These are phyloP conservation scores for Thomomys bottae DNA, from an alignment of 2,113 vertebrate genomes.

Conservation along the genomic window DNA sequence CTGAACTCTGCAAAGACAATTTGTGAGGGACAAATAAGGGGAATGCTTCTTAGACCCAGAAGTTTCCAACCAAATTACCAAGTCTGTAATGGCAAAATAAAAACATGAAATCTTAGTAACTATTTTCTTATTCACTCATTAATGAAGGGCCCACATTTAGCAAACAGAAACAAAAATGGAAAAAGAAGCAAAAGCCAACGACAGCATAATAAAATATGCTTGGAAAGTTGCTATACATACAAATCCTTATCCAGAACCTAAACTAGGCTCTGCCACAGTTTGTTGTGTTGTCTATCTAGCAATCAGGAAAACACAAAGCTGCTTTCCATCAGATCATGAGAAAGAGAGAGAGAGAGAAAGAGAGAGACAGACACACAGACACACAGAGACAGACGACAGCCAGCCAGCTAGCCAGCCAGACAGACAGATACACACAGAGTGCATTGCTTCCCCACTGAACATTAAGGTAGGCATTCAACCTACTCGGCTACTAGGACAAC, in stretches of 20 bases:
- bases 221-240: slow-evolving; percentile 80
- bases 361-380: too few species aligned
- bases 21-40: slow-evolving; percentile 53
- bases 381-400: too few species aligned
- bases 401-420: too few species aligned
- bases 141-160: slow-evolving; percentile 82
- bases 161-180: slow-evolving; percentile 50
- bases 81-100: slow-evolving; percentile 82
- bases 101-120: slow-evolving; percentile 83
- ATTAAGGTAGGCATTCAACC: slow-evolving; percentile 77
- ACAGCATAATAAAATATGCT: slow-evolving; percentile 70
- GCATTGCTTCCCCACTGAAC: slow-evolving; percentile 71
- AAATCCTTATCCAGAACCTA: not conserved
- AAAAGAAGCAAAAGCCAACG: not conserved
- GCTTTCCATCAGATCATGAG: slow-evolving; percentile 39
- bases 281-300: not conserved
- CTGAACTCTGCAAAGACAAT: slow-evolving; percentile 56
- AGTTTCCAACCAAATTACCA: slow-evolving; percentile 81
- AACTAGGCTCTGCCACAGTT: not conserved
- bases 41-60: slow-evolving; percentile 72
- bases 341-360: slow-evolving; percentile 28
- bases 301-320: not conserved
- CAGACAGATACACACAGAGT: too few species aligned
- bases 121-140: slow-evolving; percentile 83
- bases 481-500: slow-evolving; percentile 74